Base-by-base conservation (phyloP, 2,113 vertebrate genomes). In the Abramis brama region DNA sequence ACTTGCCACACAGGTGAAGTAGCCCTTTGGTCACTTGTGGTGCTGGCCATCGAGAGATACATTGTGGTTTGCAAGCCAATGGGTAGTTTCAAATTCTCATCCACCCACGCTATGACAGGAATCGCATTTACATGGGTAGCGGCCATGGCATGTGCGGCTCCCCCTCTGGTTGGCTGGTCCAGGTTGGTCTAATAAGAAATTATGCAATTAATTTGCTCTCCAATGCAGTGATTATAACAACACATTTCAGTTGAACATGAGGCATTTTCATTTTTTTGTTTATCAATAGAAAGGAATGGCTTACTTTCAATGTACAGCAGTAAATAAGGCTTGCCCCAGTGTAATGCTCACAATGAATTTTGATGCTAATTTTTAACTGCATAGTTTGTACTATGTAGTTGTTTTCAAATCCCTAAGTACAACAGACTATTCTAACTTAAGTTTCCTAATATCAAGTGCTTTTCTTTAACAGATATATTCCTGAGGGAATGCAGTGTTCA, bases 1-100 rank as follows among this genome's bases (percentile, higher is more conserved):
- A 15, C 60, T 79, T 60, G 19, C 52, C 39, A 60, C 77, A 79
- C 57, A 95, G 94, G 94, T 88, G 89, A 95, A 79, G 94, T 94
- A 0, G 90, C 94, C 50, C 91, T 95, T 62, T 95, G 94, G 94
- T 95, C 94, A 1, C 88, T 95, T 82, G 94, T 95, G 0, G 92
- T 95, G 59, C 83, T 94, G 91, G 94, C 94, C 78, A 91, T 95
- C 9, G 93, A 95, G 81, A 89, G 94, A 57, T 95, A 94, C 89
- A 92, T 94, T 15, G 92, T 95, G 0, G 89, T 95, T 77, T 95
- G 94, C 92, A 95, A 95, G 55, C 94, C 94, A 57, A 94, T 94
- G 94, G 94, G 93, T 25, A 95, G 94, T 70, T 95, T 95, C 83
- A 93, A 93, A 83, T 95, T 95, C 89, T 92, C 93, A 0, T 0